Evolutionary conservation across 2,888 invertebrate genomes (phyloP).

Genomic region (Zaprionus bogoriensis): DNA sequence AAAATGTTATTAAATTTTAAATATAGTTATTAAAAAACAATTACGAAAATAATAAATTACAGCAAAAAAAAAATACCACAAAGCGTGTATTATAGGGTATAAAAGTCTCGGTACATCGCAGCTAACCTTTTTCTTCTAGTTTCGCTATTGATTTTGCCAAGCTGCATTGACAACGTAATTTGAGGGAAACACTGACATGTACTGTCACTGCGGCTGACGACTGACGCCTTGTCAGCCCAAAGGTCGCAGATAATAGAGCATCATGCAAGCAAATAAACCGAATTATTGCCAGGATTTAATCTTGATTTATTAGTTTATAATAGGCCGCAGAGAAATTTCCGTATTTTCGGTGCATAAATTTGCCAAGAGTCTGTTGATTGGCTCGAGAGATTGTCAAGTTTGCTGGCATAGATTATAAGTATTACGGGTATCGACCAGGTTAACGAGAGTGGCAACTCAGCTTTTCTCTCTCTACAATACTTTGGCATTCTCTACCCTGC

Average conservation of each 20-base stretch:
- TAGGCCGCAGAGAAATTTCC: neutral
- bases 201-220: slow-evolving; percentile 15
- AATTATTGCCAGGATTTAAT: neutral
- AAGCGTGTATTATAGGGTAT: neutral
- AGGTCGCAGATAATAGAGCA: slow-evolving; percentile 10
- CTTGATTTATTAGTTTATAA: neutral
- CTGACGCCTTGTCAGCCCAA: slow-evolving; percentile 9
- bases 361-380: neutral
- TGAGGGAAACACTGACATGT: slow-evolving; percentile 24
- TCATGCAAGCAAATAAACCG: slow-evolving; percentile 4
- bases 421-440: no score
- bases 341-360: neutral
- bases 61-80: no score
- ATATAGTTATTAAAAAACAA: no score
- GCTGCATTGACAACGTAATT: slow-evolving; percentile 29
- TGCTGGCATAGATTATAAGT: no score
- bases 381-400: neutral
- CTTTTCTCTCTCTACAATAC: neutral
- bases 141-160: slow-evolving; percentile 36
- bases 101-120: no score
- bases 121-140: neutral
- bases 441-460: neutral
- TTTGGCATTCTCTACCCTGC: neutral
- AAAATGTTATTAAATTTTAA: no score
- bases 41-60: no score